Evolutionary conservation across 2,113 vertebrate species (phyloP), one percentile per base, ranked within the genome.

Genomic region (Xyrauchen texanus): DNA sequence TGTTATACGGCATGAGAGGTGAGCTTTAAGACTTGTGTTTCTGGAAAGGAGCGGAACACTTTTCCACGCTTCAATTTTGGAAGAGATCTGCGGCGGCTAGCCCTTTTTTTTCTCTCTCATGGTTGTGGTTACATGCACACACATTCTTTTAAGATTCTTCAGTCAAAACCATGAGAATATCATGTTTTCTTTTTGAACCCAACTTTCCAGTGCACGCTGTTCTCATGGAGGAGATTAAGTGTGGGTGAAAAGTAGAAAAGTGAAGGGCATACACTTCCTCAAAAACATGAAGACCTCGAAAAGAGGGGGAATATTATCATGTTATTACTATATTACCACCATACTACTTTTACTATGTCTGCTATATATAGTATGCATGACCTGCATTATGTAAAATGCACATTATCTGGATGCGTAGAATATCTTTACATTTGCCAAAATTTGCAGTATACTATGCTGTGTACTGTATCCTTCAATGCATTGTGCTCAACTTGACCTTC

Each of bases 41-140:
- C 68, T 71, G 53, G 68, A 34, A 34, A 34, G 21, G 21, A 34
- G 21, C 21, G 3, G 21, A 34, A 71, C 47, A 21, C 70, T 77
- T 76, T 45, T 79, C 65, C 77, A 46, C 64, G 21, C 82, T 62
- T 34, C 5, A 49, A 76, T 65, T 74, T 7, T 79, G 61, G 79
- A 82, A 42, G 7, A 49, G 71, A 79, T 77, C 65, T 55, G 34
- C 10, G 44, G 81, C 49, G 67, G 78, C 71, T 78, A 61, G 70
- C 21, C 71, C n/a, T n/a, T n/a, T 68, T 68, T 81, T 67, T 71
- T 82, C 81, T 73, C 58, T 82, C 70, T 6, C 42, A 72, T 83
- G 80, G 83, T 85, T 86, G 81, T 79, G 69, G 79, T 82, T 57
- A 34, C 76, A 68, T 60, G 8, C 60, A 63, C 16, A 78, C 67